These are phyloP conservation scores for Capitulum mitella DNA, from an alignment of 2,888 invertebrate genomes.

Conservation along the genomic window DNA sequence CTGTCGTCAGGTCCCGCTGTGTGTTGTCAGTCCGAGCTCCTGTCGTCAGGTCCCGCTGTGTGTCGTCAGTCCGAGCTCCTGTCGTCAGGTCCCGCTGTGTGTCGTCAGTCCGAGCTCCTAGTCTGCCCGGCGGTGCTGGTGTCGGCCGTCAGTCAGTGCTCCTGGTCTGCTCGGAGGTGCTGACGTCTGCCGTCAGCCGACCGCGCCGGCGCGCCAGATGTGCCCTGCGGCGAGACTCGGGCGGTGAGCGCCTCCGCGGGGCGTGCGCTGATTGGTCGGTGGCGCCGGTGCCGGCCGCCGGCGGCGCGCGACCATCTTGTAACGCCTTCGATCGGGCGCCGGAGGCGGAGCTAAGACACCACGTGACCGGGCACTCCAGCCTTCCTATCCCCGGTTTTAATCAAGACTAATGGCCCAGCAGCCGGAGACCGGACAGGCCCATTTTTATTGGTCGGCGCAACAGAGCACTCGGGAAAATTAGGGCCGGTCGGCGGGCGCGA, in stretches of 20 bases:
- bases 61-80: too few relatives aligned
- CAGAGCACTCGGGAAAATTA: slow-evolving; percentile 19
- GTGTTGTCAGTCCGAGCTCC: too few relatives aligned
- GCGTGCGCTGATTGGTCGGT: not conserved
- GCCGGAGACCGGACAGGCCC: slow-evolving; percentile 22
- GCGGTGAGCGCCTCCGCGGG: not conserved
- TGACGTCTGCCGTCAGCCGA: not conserved
- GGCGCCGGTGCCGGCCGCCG: not conserved
- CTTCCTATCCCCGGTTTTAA: slow-evolving; percentile 17
- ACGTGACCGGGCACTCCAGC: slow-evolving; percentile 4
- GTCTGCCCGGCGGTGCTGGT: not conserved
- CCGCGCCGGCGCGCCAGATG: not conserved
- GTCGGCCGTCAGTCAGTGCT: not conserved
- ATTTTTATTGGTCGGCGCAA: slow-evolving; percentile 24
- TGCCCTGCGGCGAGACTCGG: not conserved
- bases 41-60: too few relatives aligned
- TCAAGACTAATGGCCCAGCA: slow-evolving; percentile 6
- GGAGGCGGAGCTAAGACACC: slow-evolving; percentile 19
- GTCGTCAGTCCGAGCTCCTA: too few relatives aligned
- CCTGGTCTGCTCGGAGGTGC: not conserved
- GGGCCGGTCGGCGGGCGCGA: not conserved
- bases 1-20: too few relatives aligned
- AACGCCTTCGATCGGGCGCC: not conserved
- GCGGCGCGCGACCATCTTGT: slow-evolving; percentile 1
- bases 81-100: too few relatives aligned